phyloP scores from a whole-genome alignment of 2,888 invertebrate species.

The Clusia tigrina region DNA sequence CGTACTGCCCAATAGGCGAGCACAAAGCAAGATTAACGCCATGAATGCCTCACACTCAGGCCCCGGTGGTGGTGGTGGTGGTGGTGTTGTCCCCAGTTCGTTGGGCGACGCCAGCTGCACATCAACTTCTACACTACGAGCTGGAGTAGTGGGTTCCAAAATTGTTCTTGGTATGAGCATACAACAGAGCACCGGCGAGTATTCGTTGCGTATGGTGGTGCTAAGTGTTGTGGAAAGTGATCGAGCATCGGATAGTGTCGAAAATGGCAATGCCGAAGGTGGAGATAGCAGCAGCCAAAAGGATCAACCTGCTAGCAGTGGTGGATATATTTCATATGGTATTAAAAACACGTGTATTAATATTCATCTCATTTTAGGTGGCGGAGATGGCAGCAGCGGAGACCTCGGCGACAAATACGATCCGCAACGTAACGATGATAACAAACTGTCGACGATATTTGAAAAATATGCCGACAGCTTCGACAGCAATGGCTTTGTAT shows the following conservation, averaged over 20 bases:
- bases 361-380: slow-evolving; percentile 15
- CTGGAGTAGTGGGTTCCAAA: slow-evolving; percentile 57
- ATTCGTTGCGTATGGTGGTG: slow-evolving; percentile 54
- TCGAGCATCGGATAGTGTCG: slow-evolving; percentile 42
- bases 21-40: slow-evolving; percentile 53
- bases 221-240: slow-evolving; percentile 54
- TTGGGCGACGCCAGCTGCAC: slow-evolving; percentile 48
- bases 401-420: slow-evolving; percentile 38
- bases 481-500: slow-evolving; percentile 59
- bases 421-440: slow-evolving; percentile 50
- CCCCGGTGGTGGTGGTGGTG: slow-evolving; percentile 34
- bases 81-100: slow-evolving; percentile 34
- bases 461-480: slow-evolving; percentile 60
- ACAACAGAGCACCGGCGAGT: slow-evolving; percentile 51
- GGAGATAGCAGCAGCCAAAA: slow-evolving; percentile 42
- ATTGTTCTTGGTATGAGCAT: slow-evolving; percentile 56
- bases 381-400: slow-evolving; percentile 38
- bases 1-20: slow-evolving; percentile 70
- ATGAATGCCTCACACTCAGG: slow-evolving; percentile 50
- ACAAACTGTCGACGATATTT: slow-evolving; percentile 48
- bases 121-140: slow-evolving; percentile 55
- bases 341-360: neutral
- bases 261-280: slow-evolving; percentile 42
- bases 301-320: neutral
- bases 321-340: no score